Conservation (phyloP, 2,113 vertebrate species). For the Stegastes partitus region DNA sequence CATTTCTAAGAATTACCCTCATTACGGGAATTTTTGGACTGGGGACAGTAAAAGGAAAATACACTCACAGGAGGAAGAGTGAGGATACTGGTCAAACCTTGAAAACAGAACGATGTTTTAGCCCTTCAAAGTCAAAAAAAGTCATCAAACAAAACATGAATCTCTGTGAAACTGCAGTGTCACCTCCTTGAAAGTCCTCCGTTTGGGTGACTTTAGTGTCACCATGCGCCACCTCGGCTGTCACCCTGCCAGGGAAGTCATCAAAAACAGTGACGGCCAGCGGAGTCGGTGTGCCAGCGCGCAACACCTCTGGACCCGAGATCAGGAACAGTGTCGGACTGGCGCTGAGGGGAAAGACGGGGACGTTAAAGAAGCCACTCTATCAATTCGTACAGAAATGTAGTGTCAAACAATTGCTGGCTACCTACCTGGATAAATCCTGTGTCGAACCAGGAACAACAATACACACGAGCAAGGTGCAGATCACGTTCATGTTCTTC, state of each 20-base stretch:
- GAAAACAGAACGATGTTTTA: conserved; percentile 38
- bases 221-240: conserved; percentile 51
- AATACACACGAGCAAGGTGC: conserved; percentile 36
- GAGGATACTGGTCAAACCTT: conserved; percentile 86
- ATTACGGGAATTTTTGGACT: background rate
- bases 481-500: conserved; percentile 59
- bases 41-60: background rate
- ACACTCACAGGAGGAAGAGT: conserved; percentile 90
- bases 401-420: no score
- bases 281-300: conserved; percentile 48
- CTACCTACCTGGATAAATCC: conserved; percentile 46
- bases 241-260: conserved; percentile 63
- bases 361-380: background rate
- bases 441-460: conserved; percentile 26
- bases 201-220: conserved; percentile 38
- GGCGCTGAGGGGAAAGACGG: background rate
- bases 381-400: background rate
- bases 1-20: background rate
- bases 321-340: conserved; percentile 66
- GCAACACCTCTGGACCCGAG: conserved; percentile 61
- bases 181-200: conserved; percentile 71
- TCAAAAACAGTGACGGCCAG: conserved; percentile 71
- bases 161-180: background rate
- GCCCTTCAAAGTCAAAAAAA: background rate
- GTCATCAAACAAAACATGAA: background rate